Evolutionary conservation across 2,888 invertebrate genomes (phyloP).

Genomic region (Melitaea athalia): DNA sequence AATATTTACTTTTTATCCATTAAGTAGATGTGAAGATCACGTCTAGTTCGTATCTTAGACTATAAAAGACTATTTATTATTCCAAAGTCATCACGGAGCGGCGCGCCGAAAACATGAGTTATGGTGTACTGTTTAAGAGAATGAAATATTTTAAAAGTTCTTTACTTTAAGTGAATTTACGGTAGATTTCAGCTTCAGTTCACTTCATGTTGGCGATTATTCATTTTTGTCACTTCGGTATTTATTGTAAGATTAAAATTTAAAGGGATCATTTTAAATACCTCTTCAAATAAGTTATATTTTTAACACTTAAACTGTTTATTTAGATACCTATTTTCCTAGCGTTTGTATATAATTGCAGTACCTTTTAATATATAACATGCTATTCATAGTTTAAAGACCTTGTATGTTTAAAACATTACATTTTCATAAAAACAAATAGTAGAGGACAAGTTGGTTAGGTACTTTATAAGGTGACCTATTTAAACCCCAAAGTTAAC

Average conservation of each 20-base stretch:
- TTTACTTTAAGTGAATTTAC: slow-evolving; percentile 40
- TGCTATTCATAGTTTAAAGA: neutral
- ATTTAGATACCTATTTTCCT: too few species aligned
- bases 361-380: too few species aligned
- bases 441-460: neutral
- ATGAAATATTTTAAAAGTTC: slow-evolving; percentile 51
- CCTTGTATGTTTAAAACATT: neutral
- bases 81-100: slow-evolving; percentile 49
- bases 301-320: too few species aligned
- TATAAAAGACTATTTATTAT: slow-evolving; percentile 62
- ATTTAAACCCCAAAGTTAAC: too few species aligned
- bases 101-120: slow-evolving; percentile 57
- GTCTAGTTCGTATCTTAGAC: slow-evolving; percentile 37
- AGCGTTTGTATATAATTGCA: too few species aligned
- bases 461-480: neutral
- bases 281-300: too few species aligned
- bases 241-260: neutral
- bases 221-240: slow-evolving; percentile 11
- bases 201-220: slow-evolving; percentile 9
- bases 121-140: slow-evolving; percentile 56
- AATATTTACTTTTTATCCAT: too few species aligned
- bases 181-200: slow-evolving; percentile 34
- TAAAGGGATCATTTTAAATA: neutral
- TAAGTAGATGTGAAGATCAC: too few species aligned
- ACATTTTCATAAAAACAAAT: neutral